phyloP scores from a whole-genome alignment of 2,797 vertebrate genomes.

The Acomys russatus region DNA sequence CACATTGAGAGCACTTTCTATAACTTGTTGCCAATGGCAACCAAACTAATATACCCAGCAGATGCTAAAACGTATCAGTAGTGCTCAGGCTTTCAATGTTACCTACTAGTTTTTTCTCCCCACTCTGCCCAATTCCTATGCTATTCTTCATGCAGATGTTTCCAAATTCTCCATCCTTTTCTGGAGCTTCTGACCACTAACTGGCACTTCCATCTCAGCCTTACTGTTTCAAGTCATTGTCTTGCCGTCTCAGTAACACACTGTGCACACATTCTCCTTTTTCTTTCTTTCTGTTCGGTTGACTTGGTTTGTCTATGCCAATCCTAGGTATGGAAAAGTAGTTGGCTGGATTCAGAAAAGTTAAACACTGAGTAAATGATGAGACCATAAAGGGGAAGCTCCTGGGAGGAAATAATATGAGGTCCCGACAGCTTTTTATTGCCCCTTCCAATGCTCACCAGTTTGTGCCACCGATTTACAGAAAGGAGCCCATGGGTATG shows the following conservation, averaged over 20 bases:
- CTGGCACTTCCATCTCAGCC: background rate
- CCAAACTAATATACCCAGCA: constrained; percentile 7
- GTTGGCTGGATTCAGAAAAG: background rate
- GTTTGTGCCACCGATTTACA: background rate
- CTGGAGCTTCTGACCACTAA: background rate
- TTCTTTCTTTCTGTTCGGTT: background rate
- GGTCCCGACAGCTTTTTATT: background rate
- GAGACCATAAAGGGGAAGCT: background rate
- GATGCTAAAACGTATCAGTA: background rate
- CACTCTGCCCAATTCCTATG: background rate
- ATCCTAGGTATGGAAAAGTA: background rate
- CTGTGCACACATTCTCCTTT: background rate
- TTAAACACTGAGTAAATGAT: background rate
- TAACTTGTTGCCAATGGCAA: constrained; percentile 56
- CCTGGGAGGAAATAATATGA: background rate
- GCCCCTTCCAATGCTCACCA: background rate
- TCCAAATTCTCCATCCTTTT: background rate
- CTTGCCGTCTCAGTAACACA: background rate
- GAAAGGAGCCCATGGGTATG: background rate
- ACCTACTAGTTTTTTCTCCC: background rate
- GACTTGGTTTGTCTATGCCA: background rate
- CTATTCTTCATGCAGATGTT: background rate
- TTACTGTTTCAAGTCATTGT: background rate
- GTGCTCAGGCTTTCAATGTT: background rate
- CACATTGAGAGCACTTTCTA: constrained; percentile 43